Percentiles rank a stretch among this genome's conserved stretches.
These are phyloP conservation scores for Taphrorychus bicolor DNA, from an alignment of 2,888 invertebrate genomes.

Conservation along the genomic window DNA sequence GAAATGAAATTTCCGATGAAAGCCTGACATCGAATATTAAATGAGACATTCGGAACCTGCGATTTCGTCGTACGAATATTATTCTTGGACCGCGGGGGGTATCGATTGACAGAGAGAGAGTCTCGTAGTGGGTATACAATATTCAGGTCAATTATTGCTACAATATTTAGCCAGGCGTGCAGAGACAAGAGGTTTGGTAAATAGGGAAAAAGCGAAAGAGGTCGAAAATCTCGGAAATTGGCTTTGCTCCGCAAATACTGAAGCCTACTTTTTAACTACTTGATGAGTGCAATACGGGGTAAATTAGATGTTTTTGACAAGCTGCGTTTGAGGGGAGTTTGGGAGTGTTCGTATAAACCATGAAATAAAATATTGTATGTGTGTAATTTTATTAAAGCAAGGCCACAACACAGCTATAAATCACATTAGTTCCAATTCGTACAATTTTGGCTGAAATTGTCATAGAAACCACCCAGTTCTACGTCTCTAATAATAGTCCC, in stretches of 20 bases:
- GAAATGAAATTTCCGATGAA: background rate
- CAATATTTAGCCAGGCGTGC: constrained; percentile 1
- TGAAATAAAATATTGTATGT: too few species aligned
- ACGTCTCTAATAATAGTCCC: too few species aligned
- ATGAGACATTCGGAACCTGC: background rate
- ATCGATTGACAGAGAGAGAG: too few species aligned
- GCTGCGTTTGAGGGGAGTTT: too few species aligned
- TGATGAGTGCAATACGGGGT: background rate
- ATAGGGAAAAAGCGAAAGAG: background rate
- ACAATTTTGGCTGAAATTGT: too few species aligned
- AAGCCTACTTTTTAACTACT: background rate
- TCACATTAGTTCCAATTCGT: too few species aligned
- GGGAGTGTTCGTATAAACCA: too few species aligned
- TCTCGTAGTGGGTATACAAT: background rate
- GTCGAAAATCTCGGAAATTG: background rate
- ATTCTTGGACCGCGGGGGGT: background rate
- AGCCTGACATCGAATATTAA: background rate
- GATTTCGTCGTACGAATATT: background rate
- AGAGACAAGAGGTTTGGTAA: background rate
- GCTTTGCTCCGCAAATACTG: background rate
- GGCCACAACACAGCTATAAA: too few species aligned
- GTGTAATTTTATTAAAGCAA: too few species aligned
- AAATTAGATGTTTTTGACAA: background rate
- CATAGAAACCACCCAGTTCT: too few species aligned
- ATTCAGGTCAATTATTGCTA: constrained; percentile 3